A percentile compares a stretch with the other conserved stretches of the same genome.
phyloP scores from a whole-genome alignment of 2,113 vertebrate species.

The Ginglymostoma cirratum region DNA sequence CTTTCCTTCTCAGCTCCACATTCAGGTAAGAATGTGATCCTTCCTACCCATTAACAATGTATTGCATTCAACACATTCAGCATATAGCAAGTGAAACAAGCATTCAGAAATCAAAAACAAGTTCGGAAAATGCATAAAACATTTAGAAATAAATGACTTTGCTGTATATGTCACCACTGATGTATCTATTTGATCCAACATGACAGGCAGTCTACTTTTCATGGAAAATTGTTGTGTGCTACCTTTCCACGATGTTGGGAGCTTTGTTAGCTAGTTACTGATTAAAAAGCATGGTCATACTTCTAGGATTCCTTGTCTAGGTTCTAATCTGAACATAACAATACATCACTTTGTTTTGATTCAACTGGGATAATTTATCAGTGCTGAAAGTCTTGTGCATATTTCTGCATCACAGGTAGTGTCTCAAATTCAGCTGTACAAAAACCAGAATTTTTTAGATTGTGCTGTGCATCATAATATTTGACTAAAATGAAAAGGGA shows the following conservation, averaged over 20 bases:
- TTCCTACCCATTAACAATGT: background rate
- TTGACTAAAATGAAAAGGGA: too few species aligned
- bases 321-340: background rate
- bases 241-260: background rate
- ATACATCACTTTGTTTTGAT: background rate
- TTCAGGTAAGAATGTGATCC: background rate
- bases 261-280: background rate
- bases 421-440: too few species aligned
- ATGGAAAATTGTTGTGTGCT: background rate
- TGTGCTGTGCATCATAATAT: too few species aligned
- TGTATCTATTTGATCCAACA: background rate
- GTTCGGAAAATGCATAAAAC: background rate
- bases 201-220: background rate
- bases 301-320: background rate
- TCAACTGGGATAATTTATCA: background rate
- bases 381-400: background rate
- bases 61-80: background rate
- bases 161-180: background rate
- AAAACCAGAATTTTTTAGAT: too few species aligned
- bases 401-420: background rate
- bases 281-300: background rate
- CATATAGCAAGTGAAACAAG: background rate
- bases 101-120: background rate
- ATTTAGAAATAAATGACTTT: background rate
- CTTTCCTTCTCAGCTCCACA: background rate